Evolutionary conservation across 1,140 invertebrate genomes (phyloP).

Genomic region (Bemisia tabaci): DNA sequence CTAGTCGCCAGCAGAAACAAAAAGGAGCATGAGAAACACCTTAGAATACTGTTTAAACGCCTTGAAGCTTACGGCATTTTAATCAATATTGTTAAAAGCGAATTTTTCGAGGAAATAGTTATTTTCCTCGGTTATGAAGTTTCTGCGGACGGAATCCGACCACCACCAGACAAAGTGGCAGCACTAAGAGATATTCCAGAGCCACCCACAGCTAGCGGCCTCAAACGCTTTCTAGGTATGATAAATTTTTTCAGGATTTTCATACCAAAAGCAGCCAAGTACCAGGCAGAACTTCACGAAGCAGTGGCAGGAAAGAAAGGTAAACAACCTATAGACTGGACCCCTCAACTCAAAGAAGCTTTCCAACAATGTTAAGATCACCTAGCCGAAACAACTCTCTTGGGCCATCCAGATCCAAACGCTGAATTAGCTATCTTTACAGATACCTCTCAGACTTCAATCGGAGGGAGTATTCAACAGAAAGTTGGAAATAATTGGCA

Average conservation of each 20-base stretch:
- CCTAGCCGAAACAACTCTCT: slow-evolving; percentile 14
- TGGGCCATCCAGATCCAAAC: slow-evolving; percentile 12
- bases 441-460: slow-evolving; percentile 21
- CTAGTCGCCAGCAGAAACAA: slow-evolving; percentile 29
- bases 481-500: not conserved
- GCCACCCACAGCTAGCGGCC: too few relatives aligned
- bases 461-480: slow-evolving; percentile 23
- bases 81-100: too few relatives aligned
- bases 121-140: too few relatives aligned
- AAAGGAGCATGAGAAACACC: slow-evolving; percentile 23
- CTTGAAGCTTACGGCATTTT: too few relatives aligned
- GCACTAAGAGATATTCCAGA: too few relatives aligned
- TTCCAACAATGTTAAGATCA: not conserved
- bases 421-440: not conserved
- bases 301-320: too few relatives aligned
- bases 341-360: not conserved
- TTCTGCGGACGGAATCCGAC: too few relatives aligned
- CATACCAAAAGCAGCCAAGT: not conserved
- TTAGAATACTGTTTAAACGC: too few relatives aligned
- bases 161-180: too few relatives aligned
- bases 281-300: not conserved
- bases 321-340: too few relatives aligned
- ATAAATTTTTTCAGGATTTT: not conserved
- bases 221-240: too few relatives aligned
- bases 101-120: too few relatives aligned